phyloP scores from a whole-genome alignment of 2,797 vertebrate genomes.

The Strix occidentalis region DNA sequence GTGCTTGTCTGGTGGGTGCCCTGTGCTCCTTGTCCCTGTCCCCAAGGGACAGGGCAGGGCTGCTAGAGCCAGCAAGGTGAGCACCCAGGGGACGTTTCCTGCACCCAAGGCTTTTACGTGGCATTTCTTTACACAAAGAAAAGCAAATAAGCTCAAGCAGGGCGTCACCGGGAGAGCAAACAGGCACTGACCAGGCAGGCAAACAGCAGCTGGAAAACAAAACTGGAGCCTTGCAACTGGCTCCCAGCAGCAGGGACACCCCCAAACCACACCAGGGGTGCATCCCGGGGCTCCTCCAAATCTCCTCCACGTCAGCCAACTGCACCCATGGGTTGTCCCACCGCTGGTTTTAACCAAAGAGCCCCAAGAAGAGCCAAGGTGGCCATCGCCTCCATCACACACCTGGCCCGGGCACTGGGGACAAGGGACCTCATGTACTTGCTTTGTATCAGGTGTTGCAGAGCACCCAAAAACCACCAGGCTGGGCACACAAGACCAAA shows the following conservation, averaged over 20 bases:
- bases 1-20: not conserved
- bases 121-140: constrained; percentile 29
- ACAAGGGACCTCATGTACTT: not conserved
- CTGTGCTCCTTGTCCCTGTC: not conserved
- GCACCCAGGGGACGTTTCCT: not conserved
- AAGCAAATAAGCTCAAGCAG: constrained; percentile 20
- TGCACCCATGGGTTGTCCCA: not conserved
- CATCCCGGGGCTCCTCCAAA: not conserved
- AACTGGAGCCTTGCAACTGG: not conserved
- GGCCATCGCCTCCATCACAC: accelerated
- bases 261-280: accelerated
- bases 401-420: accelerated
- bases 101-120: not conserved
- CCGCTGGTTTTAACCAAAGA: not conserved
- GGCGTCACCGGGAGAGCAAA: not conserved
- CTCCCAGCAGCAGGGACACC: accelerated
- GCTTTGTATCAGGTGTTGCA: not conserved
- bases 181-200: accelerated
- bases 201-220: not conserved
- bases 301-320: accelerated
- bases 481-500: not conserved
- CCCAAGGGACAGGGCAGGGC: not conserved
- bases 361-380: not conserved
- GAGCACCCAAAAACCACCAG: not conserved
- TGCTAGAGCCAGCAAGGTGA: not conserved